phyloP scores from a whole-genome alignment of 2,113 vertebrate species.

The Aegithalos caudatus region DNA sequence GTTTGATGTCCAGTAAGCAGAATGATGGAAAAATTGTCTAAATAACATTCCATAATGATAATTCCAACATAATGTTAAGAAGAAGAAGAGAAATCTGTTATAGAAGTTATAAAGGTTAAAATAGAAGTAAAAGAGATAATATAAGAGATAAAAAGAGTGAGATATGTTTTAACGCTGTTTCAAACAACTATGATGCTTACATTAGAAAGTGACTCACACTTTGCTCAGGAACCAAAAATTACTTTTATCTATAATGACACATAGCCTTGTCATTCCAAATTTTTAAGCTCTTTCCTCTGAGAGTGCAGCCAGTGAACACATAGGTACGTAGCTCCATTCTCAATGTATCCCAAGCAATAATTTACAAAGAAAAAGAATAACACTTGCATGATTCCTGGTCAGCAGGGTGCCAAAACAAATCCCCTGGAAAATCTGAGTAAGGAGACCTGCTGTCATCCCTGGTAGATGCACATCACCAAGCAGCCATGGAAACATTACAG shows the following conservation, averaged over 20 bases:
- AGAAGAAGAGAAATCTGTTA: background rate
- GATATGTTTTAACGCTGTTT: background rate
- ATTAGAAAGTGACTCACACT: background rate
- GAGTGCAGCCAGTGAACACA: background rate
- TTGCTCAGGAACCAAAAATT: background rate
- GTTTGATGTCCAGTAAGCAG: background rate
- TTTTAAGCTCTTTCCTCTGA: background rate
- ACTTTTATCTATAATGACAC: background rate
- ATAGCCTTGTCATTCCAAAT: background rate
- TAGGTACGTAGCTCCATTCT: fast-evolving
- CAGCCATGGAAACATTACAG: background rate
- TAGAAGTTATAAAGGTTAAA: background rate
- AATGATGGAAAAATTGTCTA: background rate
- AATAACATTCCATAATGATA: background rate
- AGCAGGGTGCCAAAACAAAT: background rate
- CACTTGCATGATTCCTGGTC: background rate
- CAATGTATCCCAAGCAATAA: background rate
- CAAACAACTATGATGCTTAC: fast-evolving
- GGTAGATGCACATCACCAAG: background rate
- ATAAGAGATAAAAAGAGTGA: background rate
- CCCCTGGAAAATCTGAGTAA: background rate
- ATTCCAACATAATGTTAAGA: background rate
- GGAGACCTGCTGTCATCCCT: background rate
- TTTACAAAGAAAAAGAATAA: background rate
- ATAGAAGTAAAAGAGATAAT: background rate